Evolutionary conservation across 2,113 vertebrate genomes (phyloP).

Genomic region (Rhipidura dahli): DNA sequence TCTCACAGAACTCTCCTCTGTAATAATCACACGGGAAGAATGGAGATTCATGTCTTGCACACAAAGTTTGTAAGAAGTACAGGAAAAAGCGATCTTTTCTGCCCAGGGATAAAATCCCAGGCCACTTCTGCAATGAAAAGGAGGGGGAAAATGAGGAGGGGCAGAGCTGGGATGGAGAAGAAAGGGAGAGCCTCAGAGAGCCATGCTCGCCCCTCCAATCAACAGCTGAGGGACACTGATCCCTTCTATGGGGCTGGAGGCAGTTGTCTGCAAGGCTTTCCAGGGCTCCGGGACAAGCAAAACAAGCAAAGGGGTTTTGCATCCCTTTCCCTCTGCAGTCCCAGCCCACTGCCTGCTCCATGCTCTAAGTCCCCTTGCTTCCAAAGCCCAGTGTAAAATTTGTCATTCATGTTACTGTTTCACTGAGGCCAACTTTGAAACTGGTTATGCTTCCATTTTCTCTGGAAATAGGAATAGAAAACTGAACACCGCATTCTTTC

Average conservation of each 20-base stretch:
- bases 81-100: background rate
- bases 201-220: background rate
- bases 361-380: background rate
- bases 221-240: background rate
- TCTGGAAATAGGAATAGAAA: background rate
- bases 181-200: background rate
- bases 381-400: background rate
- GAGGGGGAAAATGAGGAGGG: background rate
- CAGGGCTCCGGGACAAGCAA: background rate
- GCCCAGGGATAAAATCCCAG: background rate
- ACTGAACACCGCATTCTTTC: background rate
- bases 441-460: background rate
- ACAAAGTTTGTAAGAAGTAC: background rate
- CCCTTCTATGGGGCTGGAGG: background rate
- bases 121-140: background rate
- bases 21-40: background rate
- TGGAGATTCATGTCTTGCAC: background rate
- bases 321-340: background rate
- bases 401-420: accelerated
- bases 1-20: conserved; percentile 17
- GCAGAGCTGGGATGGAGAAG: background rate
- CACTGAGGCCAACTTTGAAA: background rate
- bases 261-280: background rate
- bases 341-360: background rate
- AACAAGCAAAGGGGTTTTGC: background rate